Evolutionary conservation across 2,797 vertebrate genomes (phyloP).

Genomic region (Acipenser transmontanus): DNA sequence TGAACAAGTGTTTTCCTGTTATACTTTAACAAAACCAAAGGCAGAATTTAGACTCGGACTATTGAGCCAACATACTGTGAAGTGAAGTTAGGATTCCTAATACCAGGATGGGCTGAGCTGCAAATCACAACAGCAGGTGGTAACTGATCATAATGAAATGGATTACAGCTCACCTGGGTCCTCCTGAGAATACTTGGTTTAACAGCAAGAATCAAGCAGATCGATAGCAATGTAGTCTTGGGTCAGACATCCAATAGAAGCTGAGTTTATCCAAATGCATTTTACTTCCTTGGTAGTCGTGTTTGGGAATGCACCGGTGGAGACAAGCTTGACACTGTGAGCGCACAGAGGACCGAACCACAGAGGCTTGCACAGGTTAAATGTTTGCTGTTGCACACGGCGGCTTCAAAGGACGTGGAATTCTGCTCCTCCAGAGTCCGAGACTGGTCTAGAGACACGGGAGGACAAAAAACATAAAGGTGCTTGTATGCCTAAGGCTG

Average conservation of each 20-base stretch:
- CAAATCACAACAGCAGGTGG: constrained; percentile 20
- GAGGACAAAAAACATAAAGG: too few species aligned
- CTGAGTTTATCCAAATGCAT: constrained; percentile 39
- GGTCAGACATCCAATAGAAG: constrained; percentile 52
- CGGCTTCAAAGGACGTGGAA: too few species aligned
- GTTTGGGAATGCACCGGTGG: constrained; percentile 30
- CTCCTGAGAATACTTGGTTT: constrained; percentile 36
- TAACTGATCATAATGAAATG: constrained; percentile 29
- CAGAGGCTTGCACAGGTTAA: too few species aligned
- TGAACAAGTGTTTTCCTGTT: too few species aligned
- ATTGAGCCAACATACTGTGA: too few species aligned
- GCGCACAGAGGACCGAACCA: background rate
- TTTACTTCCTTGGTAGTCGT: constrained; percentile 29
- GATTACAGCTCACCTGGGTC: constrained; percentile 22
- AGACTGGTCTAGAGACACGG: too few species aligned
- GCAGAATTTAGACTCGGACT: too few species aligned
- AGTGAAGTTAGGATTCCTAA: background rate
- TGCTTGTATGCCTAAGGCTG: too few species aligned
- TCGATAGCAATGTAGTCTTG: constrained; percentile 44
- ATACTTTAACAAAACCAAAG: too few species aligned
- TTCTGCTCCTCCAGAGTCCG: too few species aligned
- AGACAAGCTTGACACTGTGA: constrained; percentile 16
- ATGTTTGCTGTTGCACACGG: too few species aligned
- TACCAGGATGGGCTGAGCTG: background rate
- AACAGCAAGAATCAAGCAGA: constrained; percentile 44